Percentiles rank a stretch among this genome's conserved stretches.
phyloP scores from a whole-genome alignment of 2,797 vertebrate species.

The Sebastes vulpes region DNA sequence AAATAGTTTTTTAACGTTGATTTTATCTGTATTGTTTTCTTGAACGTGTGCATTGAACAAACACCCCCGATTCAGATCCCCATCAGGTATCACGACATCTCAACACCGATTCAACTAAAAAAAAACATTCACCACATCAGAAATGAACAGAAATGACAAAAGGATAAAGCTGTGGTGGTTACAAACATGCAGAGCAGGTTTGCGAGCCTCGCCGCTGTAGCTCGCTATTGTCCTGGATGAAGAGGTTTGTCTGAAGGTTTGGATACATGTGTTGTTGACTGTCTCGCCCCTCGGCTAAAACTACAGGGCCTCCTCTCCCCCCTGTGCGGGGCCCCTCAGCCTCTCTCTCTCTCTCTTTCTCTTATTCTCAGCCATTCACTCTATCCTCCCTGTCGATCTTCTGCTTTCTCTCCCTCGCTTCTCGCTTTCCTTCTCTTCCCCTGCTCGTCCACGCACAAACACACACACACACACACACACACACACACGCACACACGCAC shows the following conservation, averaged over 20 bases:
- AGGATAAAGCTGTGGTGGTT: background rate
- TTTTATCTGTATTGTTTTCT: background rate
- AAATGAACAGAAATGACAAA: background rate
- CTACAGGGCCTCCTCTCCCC: constrained; percentile 78
- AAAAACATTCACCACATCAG: background rate
- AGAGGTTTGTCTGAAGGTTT: constrained; percentile 68
- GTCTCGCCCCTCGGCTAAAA: constrained; percentile 79
- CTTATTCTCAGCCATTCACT: constrained; percentile 67
- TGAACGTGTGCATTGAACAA: background rate
- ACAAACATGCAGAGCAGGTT: constrained; percentile 18
- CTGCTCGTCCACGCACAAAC: background rate
- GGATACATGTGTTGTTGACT: constrained; percentile 82
- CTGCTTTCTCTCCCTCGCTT: constrained; percentile 51
- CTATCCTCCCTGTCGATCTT: constrained; percentile 65
- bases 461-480: background rate
- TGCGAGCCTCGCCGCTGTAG: background rate
- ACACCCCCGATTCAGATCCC: background rate
- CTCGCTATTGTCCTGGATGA: constrained; percentile 39
- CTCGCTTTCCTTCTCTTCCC: constrained; percentile 48
- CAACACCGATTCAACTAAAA: background rate
- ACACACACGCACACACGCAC: constrained; percentile 14
- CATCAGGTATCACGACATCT: background rate
- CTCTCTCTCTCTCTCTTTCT: constrained; percentile 57
- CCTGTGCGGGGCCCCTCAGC: constrained; percentile 74
- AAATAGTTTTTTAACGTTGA: background rate